Base-by-base conservation (phyloP, 2,113 vertebrate species). In the Otus sunia region DNA sequence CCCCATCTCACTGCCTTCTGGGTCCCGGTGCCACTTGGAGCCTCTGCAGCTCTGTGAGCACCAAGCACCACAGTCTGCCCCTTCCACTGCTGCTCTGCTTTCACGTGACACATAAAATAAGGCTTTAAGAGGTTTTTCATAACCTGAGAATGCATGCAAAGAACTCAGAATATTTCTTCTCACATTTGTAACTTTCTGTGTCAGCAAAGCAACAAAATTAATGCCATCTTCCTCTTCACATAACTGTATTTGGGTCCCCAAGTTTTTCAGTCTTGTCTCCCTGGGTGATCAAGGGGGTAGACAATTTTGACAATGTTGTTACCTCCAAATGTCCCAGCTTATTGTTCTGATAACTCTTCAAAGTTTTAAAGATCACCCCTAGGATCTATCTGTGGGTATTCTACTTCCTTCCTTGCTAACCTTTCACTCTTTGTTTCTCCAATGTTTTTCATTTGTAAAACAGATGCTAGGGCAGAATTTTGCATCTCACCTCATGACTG, bases 61-160 rank as follows among this genome's bases (percentile, higher is more conserved):
- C 27, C 0, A 0, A 45, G 34, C 23, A 52, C 32, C 55, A 15
- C 27, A 16, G 9, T 3, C 37, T 90, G 76, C 52, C 50, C 58
- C 30, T 66, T 34, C 39, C 32, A 50, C 36, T 11, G 3, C 49
- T 39, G 45, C 55, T 52, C 53, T 4, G 13, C 45, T 62, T n/a
- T 73, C 36, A n/a, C 1, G 0, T 11, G 36, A 26, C 14, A 17
- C 1, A 2, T 30, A 53, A 90, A 77, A 29, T 29, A 73, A 50
- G 34, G 7, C 15, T 75, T 87, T 34, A 55, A 83, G 53, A 49
- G 34, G 4, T 72, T 78, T 85, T 53, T 68, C 43, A 43, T 36
- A 64, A 91, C 20, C 25, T 39, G 32, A 56, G 15, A 43, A 15
- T 12, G 9, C 52, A 37, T 53, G 49, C 23, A 74, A 39, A 72